These are phyloP conservation scores for Acrocephalus kingi DNA, from an alignment of 2,113 vertebrate species.

Conservation along the genomic window DNA sequence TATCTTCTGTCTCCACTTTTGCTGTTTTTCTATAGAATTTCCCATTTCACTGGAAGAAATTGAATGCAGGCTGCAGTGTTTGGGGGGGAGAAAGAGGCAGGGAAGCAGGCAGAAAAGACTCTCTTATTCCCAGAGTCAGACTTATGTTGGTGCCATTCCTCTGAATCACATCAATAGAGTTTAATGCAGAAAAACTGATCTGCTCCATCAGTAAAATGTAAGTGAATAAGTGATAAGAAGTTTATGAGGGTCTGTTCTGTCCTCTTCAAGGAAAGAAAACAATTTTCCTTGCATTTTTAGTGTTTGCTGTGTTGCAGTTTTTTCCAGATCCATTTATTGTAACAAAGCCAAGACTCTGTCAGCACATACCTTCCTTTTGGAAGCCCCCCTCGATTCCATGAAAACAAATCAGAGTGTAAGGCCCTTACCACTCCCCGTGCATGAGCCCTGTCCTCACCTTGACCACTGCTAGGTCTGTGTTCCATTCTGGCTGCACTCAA, in stretches of 20 bases:
- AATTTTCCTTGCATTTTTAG: background rate
- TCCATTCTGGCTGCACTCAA: constrained; percentile 38
- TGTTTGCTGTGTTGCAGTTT: background rate
- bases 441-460: constrained; percentile 43
- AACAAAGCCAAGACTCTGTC: background rate
- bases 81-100: background rate
- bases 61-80: background rate
- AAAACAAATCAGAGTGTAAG: background rate
- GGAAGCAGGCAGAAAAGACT: background rate
- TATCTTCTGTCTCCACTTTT: constrained; percentile 19
- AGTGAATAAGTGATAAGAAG: background rate
- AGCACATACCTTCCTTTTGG: background rate
- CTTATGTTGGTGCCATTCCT: background rate
- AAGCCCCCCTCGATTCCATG: background rate
- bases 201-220: background rate
- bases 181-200: background rate
- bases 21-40: background rate
- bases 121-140: background rate
- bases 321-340: background rate
- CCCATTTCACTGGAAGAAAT: background rate
- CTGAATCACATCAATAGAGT: background rate
- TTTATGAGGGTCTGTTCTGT: background rate
- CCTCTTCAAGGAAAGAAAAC: background rate
- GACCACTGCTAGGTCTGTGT: constrained; percentile 35
- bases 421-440: background rate